A percentile compares a stretch with the other conserved stretches of the same genome.
Conservation (phyloP, 1,140 invertebrate species). For the Pachyrhynchus sulphureomaculatus region DNA sequence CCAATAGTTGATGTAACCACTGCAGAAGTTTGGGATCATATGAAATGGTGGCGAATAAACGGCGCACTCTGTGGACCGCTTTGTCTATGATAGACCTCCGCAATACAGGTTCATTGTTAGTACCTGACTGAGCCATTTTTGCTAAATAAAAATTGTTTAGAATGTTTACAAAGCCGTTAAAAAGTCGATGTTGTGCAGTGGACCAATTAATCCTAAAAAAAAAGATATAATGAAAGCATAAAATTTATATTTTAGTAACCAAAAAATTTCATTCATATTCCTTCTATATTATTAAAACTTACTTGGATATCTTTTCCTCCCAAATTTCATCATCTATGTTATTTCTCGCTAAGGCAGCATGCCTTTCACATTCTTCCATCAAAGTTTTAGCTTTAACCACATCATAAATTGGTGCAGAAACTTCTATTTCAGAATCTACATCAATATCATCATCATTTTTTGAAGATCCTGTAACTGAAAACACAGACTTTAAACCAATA, state of each 20-base stretch:
- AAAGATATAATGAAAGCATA: constrained; percentile 11
- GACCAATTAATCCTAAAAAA: constrained; percentile 65
- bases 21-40: constrained; percentile 74
- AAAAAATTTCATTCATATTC: not conserved
- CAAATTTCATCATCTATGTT: constrained; percentile 66
- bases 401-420: constrained; percentile 60
- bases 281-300: constrained; percentile 28
- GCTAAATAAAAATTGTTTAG: constrained; percentile 72
- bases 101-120: constrained; percentile 65
- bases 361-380: constrained; percentile 74
- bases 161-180: constrained; percentile 66
- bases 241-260: not conserved
- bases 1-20: constrained; percentile 76
- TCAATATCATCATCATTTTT: constrained; percentile 54
- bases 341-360: constrained; percentile 62
- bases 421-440: constrained; percentile 49
- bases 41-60: constrained; percentile 63
- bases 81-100: constrained; percentile 70
- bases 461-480: not conserved
- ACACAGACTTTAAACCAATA: constrained; percentile 35
- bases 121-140: constrained; percentile 60
- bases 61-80: constrained; percentile 66
- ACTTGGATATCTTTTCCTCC: constrained; percentile 69
- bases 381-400: constrained; percentile 60
- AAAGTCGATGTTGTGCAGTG: constrained; percentile 64